These are phyloP conservation scores for Cactoblastis cactorum DNA, from an alignment of 2,888 invertebrate species.

Conservation along the genomic window DNA sequence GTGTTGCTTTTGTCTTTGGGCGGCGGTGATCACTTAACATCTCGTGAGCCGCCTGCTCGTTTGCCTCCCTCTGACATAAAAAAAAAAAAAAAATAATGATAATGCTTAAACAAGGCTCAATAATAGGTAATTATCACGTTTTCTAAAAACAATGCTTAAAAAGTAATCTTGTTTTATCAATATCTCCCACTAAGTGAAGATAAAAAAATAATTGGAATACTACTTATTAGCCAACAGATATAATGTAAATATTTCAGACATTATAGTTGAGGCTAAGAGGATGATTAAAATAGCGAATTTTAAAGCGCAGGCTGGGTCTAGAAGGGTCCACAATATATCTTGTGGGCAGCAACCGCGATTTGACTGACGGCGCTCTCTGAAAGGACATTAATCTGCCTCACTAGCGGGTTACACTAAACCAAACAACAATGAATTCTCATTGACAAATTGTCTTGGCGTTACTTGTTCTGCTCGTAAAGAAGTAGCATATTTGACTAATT, in stretches of 20 bases:
- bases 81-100: too few relatives aligned
- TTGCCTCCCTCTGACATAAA: too few relatives aligned
- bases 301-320: constrained; percentile 58
- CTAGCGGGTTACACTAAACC: constrained; percentile 76
- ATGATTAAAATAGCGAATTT: constrained; percentile 64
- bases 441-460: constrained; percentile 74
- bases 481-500: constrained; percentile 54
- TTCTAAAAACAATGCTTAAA: too few relatives aligned
- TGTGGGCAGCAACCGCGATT: constrained; percentile 77
- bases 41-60: too few relatives aligned
- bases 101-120: too few relatives aligned
- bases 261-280: constrained; percentile 22
- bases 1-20: too few relatives aligned
- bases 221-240: not conserved
- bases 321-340: constrained; percentile 77
- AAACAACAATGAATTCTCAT: constrained; percentile 79
- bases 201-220: too few relatives aligned
- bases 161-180: too few relatives aligned
- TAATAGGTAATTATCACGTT: too few relatives aligned
- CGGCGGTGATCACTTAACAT: too few relatives aligned
- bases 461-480: constrained; percentile 48
- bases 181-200: too few relatives aligned
- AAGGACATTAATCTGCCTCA: constrained; percentile 78
- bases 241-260: not conserved
- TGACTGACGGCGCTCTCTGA: constrained; percentile 77